A percentile compares a stretch with the other conserved stretches of the same genome.
These are phyloP conservation scores for Picus viridis DNA, from an alignment of 2,797 vertebrate species.

Conservation along the genomic window DNA sequence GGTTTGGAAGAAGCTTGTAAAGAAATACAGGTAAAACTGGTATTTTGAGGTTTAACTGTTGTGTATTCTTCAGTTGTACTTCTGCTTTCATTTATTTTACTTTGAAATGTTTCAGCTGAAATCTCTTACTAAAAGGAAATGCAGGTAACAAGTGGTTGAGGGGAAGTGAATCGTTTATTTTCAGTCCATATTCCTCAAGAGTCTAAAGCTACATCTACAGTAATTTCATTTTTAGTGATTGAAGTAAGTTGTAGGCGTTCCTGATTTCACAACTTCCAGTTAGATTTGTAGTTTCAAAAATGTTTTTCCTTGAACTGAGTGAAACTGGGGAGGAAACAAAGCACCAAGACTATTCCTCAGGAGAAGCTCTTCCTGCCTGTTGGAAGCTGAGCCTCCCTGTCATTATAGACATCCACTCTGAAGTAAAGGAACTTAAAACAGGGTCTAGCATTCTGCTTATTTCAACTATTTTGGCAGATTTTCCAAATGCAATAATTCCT, in stretches of 20 bases:
- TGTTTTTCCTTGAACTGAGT: background rate
- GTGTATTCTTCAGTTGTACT: background rate
- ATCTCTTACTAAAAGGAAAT: background rate
- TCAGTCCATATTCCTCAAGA: background rate
- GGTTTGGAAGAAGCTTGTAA: background rate
- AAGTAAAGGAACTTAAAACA: background rate
- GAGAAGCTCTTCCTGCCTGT: background rate
- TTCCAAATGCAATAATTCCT: background rate
- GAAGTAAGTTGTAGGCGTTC: background rate
- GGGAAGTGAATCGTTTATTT: background rate
- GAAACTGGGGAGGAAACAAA: background rate
- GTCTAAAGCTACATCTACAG: background rate
- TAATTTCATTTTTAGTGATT: background rate
- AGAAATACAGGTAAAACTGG: background rate
- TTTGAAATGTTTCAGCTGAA: background rate
- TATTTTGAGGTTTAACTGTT: background rate
- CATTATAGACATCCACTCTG: accelerated
- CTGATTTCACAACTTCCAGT: background rate
- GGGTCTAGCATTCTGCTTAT: background rate
- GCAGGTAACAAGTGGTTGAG: accelerated
- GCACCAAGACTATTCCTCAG: background rate
- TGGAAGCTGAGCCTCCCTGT: background rate
- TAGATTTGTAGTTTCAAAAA: background rate
- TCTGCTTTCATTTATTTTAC: background rate
- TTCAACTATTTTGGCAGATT: background rate